A percentile compares a stretch with the other conserved stretches of the same genome.
These are phyloP conservation scores for Sminthurinus signatus DNA, from an alignment of 1,140 invertebrate species.

Conservation along the genomic window DNA sequence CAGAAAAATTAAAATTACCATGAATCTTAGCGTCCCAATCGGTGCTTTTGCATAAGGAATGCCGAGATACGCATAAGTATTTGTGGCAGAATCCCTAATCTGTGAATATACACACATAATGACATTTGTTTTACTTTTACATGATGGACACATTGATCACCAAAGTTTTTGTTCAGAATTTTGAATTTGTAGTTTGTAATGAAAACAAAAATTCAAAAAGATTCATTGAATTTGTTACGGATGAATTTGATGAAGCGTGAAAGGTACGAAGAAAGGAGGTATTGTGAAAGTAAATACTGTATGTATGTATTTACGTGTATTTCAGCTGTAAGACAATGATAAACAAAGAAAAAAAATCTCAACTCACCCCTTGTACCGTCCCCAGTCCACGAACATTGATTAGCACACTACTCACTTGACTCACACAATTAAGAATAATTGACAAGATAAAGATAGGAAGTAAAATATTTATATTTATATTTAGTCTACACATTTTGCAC, in stretches of 20 bases:
- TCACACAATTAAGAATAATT: background rate
- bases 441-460: conserved; percentile 1
- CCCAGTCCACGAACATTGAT: conserved; percentile 36
- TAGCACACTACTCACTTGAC: conserved; percentile 22
- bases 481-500: no score
- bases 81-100: conserved; percentile 25
- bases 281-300: no score
- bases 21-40: conserved; percentile 29
- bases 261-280: background rate
- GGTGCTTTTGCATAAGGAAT: conserved; percentile 40
- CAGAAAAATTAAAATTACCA: no score
- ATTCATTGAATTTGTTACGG: background rate
- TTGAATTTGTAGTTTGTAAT: no score
- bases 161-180: no score
- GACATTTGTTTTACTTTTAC: background rate
- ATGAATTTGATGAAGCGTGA: no score
- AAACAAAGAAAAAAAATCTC: conserved; percentile 1
- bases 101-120: conserved; percentile 8
- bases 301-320: no score
- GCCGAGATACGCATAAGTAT: conserved; percentile 35
- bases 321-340: no score
- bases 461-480: no score
- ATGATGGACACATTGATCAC: background rate
- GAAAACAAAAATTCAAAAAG: background rate
- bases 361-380: conserved; percentile 39